These are phyloP conservation scores for Engraulis encrasicolus DNA, from an alignment of 2,113 vertebrate genomes.

Conservation along the genomic window DNA sequence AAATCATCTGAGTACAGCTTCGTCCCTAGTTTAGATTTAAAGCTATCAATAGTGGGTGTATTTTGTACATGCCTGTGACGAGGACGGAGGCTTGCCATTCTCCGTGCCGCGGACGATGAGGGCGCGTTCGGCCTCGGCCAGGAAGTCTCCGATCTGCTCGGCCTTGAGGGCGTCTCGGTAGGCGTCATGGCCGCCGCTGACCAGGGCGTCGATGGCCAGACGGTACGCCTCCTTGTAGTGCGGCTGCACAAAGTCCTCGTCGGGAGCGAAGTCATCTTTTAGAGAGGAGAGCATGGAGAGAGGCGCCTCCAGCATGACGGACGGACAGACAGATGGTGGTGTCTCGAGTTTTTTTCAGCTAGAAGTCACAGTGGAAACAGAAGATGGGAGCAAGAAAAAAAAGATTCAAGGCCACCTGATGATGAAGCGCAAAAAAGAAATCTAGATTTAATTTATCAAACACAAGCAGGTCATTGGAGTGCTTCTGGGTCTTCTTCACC, in stretches of 20 bases:
- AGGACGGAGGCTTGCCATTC: too few relatives aligned
- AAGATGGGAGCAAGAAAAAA: not conserved
- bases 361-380: not conserved
- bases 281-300: slow-evolving; percentile 88
- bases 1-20: too few relatives aligned
- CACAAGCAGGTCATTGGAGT: too few relatives aligned
- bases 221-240: slow-evolving; percentile 95
- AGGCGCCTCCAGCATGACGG: slow-evolving; percentile 78
- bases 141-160: slow-evolving; percentile 84
- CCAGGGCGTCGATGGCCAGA: slow-evolving; percentile 87
- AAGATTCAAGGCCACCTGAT: not conserved
- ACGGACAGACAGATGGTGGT: slow-evolving; percentile 44
- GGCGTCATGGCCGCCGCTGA: slow-evolving; percentile 78
- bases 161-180: slow-evolving; percentile 87
- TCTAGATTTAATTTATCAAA: too few relatives aligned
- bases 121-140: slow-evolving; percentile 87
- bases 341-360: too few relatives aligned
- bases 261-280: slow-evolving; percentile 83
- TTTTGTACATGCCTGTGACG: too few relatives aligned
- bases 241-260: slow-evolving; percentile 87
- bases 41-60: too few relatives aligned
- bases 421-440: too few relatives aligned
- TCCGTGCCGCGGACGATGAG: slow-evolving; percentile 84
- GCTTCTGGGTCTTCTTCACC: too few relatives aligned
- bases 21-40: too few relatives aligned